Evolutionary conservation across 2,113 vertebrate genomes (phyloP).

Genomic region (Mellivora capensis): DNA sequence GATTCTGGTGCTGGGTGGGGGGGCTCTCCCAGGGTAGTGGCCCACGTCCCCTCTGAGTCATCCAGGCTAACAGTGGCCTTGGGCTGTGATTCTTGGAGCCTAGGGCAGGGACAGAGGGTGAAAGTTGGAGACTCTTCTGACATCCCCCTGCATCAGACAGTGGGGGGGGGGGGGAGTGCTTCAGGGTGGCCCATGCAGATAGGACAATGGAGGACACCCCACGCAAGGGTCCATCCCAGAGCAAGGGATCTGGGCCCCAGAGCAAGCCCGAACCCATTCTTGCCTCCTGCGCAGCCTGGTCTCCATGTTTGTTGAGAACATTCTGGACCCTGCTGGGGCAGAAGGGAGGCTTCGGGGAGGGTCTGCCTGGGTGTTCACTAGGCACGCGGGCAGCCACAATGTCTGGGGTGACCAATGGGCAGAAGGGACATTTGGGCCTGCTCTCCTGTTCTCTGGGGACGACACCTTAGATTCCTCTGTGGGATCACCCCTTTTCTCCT

Average conservation of each 20-base stretch:
- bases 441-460: background rate
- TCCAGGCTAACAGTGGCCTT: background rate
- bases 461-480: background rate
- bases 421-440: background rate
- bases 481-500: background rate
- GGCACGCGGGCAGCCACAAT: too few relatives aligned
- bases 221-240: background rate
- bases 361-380: background rate
- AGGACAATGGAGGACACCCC: background rate
- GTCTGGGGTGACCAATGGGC: background rate
- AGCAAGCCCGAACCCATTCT: background rate
- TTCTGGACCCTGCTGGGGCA: background rate
- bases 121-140: background rate
- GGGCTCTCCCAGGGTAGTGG: background rate
- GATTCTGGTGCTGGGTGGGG: background rate
- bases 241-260: too few relatives aligned
- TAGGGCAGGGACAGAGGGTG: background rate
- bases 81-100: background rate
- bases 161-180: background rate
- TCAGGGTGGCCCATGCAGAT: background rate
- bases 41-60: background rate
- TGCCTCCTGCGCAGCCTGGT: background rate
- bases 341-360: background rate
- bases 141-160: background rate
- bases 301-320: background rate